Conservation (phyloP, 2,888 invertebrate species). For the Hemicrepidius hirtus region DNA sequence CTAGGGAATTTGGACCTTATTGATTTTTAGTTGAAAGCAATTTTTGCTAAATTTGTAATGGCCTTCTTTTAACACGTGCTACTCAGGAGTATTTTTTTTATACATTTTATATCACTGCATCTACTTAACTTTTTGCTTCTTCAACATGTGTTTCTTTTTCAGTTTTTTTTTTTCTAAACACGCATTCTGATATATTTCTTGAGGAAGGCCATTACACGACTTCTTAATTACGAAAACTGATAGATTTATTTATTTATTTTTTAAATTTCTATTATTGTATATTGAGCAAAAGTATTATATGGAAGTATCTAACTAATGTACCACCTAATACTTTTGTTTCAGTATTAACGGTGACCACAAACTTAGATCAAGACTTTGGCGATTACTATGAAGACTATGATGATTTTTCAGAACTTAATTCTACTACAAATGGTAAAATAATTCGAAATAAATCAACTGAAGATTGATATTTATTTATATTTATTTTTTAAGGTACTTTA, state of each 20-base stretch:
- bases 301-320: too few species aligned
- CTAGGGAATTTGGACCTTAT: constrained; percentile 45
- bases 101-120: constrained; percentile 1
- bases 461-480: too few species aligned
- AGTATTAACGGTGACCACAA: constrained; percentile 66
- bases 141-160: constrained; percentile 7
- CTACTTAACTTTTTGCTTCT: neutral
- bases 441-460: too few species aligned
- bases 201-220: constrained; percentile 1
- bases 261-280: too few species aligned
- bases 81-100: neutral
- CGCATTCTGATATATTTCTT: neutral
- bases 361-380: constrained; percentile 54
- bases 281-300: too few species aligned
- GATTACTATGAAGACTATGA: constrained; percentile 66
- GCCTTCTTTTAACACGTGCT: constrained; percentile 8
- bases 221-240: neutral
- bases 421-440: constrained; percentile 66
- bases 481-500: constrained; percentile 70
- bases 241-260: too few species aligned
- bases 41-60: constrained; percentile 32
- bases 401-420: constrained; percentile 62
- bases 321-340: constrained; percentile 60
- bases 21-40: constrained; percentile 28
- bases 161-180: constrained; percentile 10